Base-by-base conservation (phyloP, 2,113 vertebrate genomes). In the Poeciliopsis retropinna region DNA sequence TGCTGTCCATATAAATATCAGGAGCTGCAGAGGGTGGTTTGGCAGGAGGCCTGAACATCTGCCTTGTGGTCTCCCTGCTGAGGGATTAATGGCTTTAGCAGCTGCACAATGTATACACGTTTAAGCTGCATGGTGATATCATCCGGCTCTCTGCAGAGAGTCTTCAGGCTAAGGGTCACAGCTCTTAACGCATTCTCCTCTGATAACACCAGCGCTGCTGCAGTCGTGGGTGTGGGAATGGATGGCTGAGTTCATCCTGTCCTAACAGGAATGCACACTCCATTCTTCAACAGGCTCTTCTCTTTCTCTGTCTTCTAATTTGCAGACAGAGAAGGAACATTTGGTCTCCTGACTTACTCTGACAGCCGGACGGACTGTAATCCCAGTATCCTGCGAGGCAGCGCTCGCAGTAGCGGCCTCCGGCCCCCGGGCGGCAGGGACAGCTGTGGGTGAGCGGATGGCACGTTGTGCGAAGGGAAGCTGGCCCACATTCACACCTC, bases 301-400 rank as follows among this genome's bases (percentile, higher is more conserved):
- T 61, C 28, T 62, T 62, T 11, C 34, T 37, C 34, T 37, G 34
- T 64, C 14, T 75, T 30, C 73, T 61, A 30, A 64, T 62, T 11
- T 70, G 44, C 68, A 29, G n/a, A 72, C 72, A 54, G 13, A 6
- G 22, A 4, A 60, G 64, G 65, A 72, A 71, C 60, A 72, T 85
- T 41, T 34, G 14, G 31, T 64, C 14, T n/a, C 25, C 47, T 60
- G 65, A 92, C 95, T 92, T 79, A 96, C 95, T 94, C 85, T 91
- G 91, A 85, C 95, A 96, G 74, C 95, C 95, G 14, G 87, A 80
- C 2, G 87, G 60, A 63, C 91, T 87, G 62, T 96, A 95, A 73
- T 95, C 92, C 95, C 95, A 96, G 90, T 90, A 69, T 27, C 95
- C 95, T 2, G 91, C 89, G 67, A 94, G 91, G 81, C 95, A 96